phyloP scores from a whole-genome alignment of 2,797 vertebrate species.

The Hydrocynus forskahlii region DNA sequence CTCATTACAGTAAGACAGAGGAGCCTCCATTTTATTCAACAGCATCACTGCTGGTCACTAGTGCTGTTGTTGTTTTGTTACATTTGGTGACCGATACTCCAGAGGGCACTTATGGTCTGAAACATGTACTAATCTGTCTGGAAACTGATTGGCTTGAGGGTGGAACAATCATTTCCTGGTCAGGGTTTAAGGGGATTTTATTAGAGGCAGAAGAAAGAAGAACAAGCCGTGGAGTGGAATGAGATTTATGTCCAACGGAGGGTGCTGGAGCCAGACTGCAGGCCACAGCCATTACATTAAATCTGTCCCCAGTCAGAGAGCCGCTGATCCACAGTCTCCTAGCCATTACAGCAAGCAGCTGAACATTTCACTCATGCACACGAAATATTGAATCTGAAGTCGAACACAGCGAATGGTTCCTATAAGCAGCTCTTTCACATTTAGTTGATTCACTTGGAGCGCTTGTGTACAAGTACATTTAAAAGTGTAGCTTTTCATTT shows the following conservation, averaged over 20 bases:
- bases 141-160: slow-evolving; percentile 50
- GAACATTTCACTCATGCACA: slow-evolving; percentile 11
- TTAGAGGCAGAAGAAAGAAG: slow-evolving; percentile 55
- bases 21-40: slow-evolving; percentile 4
- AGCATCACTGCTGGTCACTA: not conserved
- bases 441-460: not conserved
- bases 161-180: slow-evolving; percentile 56
- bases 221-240: slow-evolving; percentile 53
- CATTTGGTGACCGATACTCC: slow-evolving; percentile 8
- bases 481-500: not conserved
- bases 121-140: slow-evolving; percentile 44
- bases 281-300: slow-evolving; percentile 47
- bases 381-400: slow-evolving; percentile 15
- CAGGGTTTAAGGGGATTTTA: slow-evolving; percentile 59
- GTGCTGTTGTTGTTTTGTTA: slow-evolving; percentile 26
- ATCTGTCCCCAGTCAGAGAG: slow-evolving; percentile 49
- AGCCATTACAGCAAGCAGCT: slow-evolving; percentile 6
- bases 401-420: not conserved
- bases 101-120: slow-evolving; percentile 20
- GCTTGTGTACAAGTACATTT: not conserved
- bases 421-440: not conserved
- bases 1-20: slow-evolving; percentile 1
- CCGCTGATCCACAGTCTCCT: slow-evolving; percentile 19
- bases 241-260: slow-evolving; percentile 58
- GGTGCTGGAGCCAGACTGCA: slow-evolving; percentile 50